Conservation (phyloP, 2,888 invertebrate species). For the Amiota minor region DNA sequence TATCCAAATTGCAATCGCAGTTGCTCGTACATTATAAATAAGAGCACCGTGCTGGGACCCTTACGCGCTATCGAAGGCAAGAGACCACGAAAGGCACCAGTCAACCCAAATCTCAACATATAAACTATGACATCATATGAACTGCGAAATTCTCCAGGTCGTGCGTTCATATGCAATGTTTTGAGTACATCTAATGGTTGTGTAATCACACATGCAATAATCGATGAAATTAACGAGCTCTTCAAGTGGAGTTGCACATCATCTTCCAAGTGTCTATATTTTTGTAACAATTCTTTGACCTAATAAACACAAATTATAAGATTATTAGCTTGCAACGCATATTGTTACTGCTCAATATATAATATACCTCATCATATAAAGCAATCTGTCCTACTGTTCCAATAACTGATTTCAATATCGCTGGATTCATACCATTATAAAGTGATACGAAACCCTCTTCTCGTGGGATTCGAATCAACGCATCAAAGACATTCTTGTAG, state of each 20-base stretch:
- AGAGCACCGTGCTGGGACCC: neutral
- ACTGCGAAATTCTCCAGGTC: conserved; percentile 1
- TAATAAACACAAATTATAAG: neutral
- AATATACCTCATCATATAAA: conserved; percentile 46
- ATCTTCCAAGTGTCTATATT: neutral
- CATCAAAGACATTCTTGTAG: conserved; percentile 16
- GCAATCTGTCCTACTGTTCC: conserved; percentile 48
- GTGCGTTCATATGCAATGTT: conserved; percentile 9
- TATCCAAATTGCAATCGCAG: conserved; percentile 12
- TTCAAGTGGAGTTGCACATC: conserved; percentile 1
- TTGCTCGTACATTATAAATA: conserved; percentile 8
- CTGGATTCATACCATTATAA: conserved; percentile 24
- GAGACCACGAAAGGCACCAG: conserved; percentile 14
- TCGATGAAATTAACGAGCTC: conserved; percentile 11
- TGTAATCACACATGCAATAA: conserved; percentile 14
- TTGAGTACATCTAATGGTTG: conserved; percentile 21
- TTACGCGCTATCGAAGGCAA: conserved; percentile 9
- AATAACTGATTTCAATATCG: conserved; percentile 42
- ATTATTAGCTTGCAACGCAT: neutral
- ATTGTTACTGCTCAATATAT: neutral
- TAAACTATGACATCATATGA: neutral
- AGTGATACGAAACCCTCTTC: conserved; percentile 12
- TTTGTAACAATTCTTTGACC: conserved; percentile 7
- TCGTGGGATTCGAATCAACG: conserved; percentile 5
- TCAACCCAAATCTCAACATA: conserved; percentile 5